Conservation (phyloP, 2,888 invertebrate genomes). For the Drosophila infuscata region DNA sequence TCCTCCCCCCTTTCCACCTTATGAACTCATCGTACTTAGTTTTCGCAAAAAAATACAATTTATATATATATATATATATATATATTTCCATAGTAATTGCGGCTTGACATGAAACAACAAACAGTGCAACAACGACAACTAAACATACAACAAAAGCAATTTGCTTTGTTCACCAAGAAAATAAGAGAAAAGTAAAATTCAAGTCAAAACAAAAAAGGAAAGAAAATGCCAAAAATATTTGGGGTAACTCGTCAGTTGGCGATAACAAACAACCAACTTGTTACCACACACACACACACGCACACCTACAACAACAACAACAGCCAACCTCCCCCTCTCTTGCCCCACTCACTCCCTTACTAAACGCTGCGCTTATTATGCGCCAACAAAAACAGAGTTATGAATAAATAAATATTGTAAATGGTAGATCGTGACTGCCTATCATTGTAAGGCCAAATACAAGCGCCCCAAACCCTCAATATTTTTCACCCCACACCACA, state of each 20-base stretch:
- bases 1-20: not conserved
- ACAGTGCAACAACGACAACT: slow-evolving; percentile 20
- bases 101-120: slow-evolving; percentile 70
- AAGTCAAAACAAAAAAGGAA: slow-evolving; percentile 19
- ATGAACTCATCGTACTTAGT: slow-evolving; percentile 18
- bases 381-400: slow-evolving; percentile 57
- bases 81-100: slow-evolving; percentile 72
- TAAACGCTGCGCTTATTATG: slow-evolving; percentile 60
- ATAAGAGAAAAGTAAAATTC: slow-evolving; percentile 2
- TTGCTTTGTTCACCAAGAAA: slow-evolving; percentile 29
- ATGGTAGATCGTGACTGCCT: slow-evolving; percentile 77
- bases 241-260: slow-evolving; percentile 52
- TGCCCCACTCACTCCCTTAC: not conserved
- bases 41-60: slow-evolving; percentile 28
- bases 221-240: slow-evolving; percentile 58
- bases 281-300: slow-evolving; percentile 2
- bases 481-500: not conserved
- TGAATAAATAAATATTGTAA: slow-evolving; percentile 81
- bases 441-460: slow-evolving; percentile 56
- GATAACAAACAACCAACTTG: slow-evolving; percentile 40
- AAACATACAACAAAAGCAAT: slow-evolving; percentile 38
- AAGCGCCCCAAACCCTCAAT: not conserved
- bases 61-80: not conserved
- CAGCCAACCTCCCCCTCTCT: too few species aligned
- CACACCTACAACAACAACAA: not conserved